Evolutionary conservation across 2,113 vertebrate genomes (phyloP).

Genomic region (Lagopus leucura): DNA sequence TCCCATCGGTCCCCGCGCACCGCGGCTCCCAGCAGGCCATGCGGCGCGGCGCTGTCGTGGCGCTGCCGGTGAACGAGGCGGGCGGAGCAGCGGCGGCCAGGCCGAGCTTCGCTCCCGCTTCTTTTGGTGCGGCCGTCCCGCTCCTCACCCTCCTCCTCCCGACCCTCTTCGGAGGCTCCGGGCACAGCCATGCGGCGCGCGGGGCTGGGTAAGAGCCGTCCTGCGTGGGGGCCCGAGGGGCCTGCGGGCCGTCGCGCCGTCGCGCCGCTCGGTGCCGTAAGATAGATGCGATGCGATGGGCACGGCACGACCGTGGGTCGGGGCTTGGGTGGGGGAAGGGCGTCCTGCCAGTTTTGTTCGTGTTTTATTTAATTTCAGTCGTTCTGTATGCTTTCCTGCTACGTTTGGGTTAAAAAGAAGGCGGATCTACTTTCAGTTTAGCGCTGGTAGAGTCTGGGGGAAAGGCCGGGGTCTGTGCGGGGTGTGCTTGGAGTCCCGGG

Average conservation of each 20-base stretch:
- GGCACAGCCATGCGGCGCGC: conserved; percentile 64
- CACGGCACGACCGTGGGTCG: too few species aligned
- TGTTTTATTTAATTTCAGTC: background rate
- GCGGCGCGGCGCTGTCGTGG: conserved; percentile 53
- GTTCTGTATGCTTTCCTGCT: fast-evolving
- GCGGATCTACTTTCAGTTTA: fast-evolving
- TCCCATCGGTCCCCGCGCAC: background rate
- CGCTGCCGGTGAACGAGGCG: background rate
- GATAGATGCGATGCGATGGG: too few species aligned
- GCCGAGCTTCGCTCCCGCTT: background rate
- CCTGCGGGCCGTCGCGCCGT: too few species aligned
- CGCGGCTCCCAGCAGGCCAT: background rate
- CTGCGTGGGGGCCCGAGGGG: background rate
- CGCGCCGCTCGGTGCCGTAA: too few species aligned
- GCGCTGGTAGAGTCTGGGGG: background rate
- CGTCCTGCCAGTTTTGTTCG: too few species aligned
- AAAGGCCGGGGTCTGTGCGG: background rate
- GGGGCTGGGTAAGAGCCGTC: conserved; percentile 57
- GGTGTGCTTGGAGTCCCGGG: background rate
- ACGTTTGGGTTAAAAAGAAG: background rate
- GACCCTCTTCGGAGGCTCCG: background rate
- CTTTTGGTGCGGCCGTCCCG: too few species aligned
- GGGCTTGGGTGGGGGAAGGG: background rate
- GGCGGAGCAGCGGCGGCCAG: fast-evolving
- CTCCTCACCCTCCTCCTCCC: background rate